Base-by-base conservation (phyloP, 1,140 invertebrate species). In the Cydia amplana region DNA sequence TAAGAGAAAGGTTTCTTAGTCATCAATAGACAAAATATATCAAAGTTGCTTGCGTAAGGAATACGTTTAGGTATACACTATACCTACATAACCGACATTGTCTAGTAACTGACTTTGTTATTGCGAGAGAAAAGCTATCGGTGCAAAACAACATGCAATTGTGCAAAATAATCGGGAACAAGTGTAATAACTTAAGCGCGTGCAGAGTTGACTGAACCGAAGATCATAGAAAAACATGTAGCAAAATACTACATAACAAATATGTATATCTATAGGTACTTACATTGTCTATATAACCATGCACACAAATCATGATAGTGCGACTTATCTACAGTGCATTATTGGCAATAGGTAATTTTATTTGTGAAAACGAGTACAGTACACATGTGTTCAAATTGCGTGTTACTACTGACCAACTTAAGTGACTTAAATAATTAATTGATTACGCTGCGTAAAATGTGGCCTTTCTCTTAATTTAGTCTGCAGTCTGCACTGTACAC, bases 191-290 rank as follows among this genome's bases (percentile, higher is more conserved):
- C 32, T 4, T 16, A 36, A 40, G 63, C 79, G 81, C 80, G 80
- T 81, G 79, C 79, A 81, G 74, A 77, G 84, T 85, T 87, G 75
- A 85, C 28, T 87, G 82, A 84, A 85, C 83, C 75, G 46, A 74
- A 64, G 77, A 81, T 76, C 2, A 70, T 36, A 43, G 65, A 40
- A n/a, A 70, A 70, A 43, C 4, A 23, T 28, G 6, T 36, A 67
- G 7, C 32, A 70, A 40, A 70, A 40, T 36, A 67, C 63, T 10
- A 64, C 4, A 16, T 16, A 49, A 3, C 14, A 16, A 49, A 49
- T 16, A 49, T 14, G 16, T 40, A 9, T 40, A 40, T 40, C 7
- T 40, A 40, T 40, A 40, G 1, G 36, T 40, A 40, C 36, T 40
- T 40, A 40, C 9, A 46, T 16, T 16, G 12, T 3, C 14, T 14